These are phyloP conservation scores for Morpho helenor DNA, from an alignment of 2,888 invertebrate genomes.

Conservation along the genomic window DNA sequence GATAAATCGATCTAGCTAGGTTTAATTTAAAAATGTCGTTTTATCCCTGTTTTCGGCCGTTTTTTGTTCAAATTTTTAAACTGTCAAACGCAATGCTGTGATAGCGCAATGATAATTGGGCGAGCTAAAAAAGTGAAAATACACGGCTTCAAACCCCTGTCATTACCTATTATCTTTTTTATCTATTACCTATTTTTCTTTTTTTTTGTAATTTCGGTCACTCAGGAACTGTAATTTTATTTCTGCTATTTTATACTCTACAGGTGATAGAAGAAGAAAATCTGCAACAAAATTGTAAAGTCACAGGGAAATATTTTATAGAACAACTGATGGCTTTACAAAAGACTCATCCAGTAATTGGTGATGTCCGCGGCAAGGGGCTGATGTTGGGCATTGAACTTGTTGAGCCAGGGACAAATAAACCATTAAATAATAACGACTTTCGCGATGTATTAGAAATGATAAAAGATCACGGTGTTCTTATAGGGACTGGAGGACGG, in stretches of 20 bases:
- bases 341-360: slow-evolving; percentile 84
- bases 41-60: too few species aligned
- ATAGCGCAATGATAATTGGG: too few species aligned
- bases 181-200: too few species aligned
- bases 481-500: slow-evolving; percentile 93
- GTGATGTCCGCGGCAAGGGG: slow-evolving; percentile 98
- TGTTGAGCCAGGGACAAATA: slow-evolving; percentile 82
- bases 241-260: background rate
- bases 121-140: too few species aligned
- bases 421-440: slow-evolving; percentile 81
- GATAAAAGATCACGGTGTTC: slow-evolving; percentile 90
- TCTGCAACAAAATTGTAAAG: slow-evolving; percentile 86
- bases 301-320: slow-evolving; percentile 90
- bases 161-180: too few species aligned
- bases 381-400: slow-evolving; percentile 97
- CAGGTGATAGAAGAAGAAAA: slow-evolving; percentile 93
- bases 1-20: too few species aligned
- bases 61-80: too few species aligned
- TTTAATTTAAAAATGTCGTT: too few species aligned
- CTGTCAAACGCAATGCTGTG: too few species aligned
- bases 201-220: too few species aligned
- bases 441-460: slow-evolving; percentile 89
- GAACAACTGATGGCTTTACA: slow-evolving; percentile 85
- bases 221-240: too few species aligned
- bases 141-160: too few species aligned